Evolutionary conservation across 2,888 invertebrate genomes (phyloP).

Genomic region (Dicranocentrus wangi): DNA sequence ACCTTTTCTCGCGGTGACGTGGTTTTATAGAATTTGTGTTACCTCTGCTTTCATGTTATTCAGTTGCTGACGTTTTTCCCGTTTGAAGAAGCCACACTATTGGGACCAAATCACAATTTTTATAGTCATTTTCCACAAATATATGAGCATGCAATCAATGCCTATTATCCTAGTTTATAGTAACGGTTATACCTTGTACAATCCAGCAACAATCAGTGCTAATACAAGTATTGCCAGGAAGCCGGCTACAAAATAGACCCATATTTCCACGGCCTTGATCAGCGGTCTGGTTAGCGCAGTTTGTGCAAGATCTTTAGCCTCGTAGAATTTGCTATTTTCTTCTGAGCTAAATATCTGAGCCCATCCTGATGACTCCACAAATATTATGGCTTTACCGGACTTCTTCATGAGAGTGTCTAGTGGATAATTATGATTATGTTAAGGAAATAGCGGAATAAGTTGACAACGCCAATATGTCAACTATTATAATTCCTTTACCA

Average conservation of each 20-base stretch:
- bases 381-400: neutral
- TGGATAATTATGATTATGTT: neutral
- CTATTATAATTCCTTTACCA: conserved; percentile 29
- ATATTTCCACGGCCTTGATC: neutral
- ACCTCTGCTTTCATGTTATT: conserved; percentile 52
- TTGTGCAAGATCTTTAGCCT: conserved; percentile 38
- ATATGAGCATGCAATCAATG: neutral
- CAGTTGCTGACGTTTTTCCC: conserved; percentile 47
- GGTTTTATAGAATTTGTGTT: neutral
- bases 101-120: neutral
- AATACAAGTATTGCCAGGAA: conserved; percentile 32
- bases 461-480: neutral
- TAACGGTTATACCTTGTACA: conserved; percentile 36
- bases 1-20: no score
- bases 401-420: conserved; percentile 35
- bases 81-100: conserved; percentile 56
- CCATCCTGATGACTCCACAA: conserved; percentile 28
- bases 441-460: no score
- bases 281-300: neutral
- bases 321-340: neutral
- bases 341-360: conserved; percentile 21
- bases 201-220: conserved; percentile 19
- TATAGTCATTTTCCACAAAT: no score
- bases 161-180: neutral
- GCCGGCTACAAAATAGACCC: conserved; percentile 40